These are phyloP conservation scores for Mormyrus hasselquistii DNA, from an alignment of 2,797 vertebrate species.

Conservation along the genomic window DNA sequence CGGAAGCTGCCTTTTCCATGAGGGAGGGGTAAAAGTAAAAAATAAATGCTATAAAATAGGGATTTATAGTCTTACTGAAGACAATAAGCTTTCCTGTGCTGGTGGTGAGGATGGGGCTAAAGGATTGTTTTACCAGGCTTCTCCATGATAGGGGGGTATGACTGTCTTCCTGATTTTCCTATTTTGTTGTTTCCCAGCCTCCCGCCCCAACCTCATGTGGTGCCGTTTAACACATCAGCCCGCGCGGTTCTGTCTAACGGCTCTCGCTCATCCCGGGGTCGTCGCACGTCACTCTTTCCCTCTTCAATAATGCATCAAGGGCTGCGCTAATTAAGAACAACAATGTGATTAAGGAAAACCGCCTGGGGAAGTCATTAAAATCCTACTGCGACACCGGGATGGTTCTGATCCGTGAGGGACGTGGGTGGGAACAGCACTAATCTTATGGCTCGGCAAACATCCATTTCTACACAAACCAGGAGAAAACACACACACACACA, in stretches of 20 bases:
- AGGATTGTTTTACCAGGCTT: background rate
- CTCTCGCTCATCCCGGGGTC: background rate
- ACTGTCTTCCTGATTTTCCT: background rate
- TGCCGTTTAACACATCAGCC: background rate
- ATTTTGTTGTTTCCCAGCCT: background rate
- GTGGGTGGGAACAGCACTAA: background rate
- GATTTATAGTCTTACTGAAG: background rate
- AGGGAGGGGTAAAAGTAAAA: background rate
- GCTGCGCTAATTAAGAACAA: slow-evolving; percentile 8
- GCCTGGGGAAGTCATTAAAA: slow-evolving; percentile 9
- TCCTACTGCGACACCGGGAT: background rate
- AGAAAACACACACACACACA: background rate
- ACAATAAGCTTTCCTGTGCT: background rate
- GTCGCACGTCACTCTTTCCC: background rate
- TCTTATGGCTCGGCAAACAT: background rate
- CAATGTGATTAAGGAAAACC: slow-evolving; percentile 13
- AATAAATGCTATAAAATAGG: background rate
- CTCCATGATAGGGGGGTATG: background rate
- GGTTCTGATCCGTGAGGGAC: background rate
- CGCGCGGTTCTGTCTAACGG: background rate
- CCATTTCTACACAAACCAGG: background rate
- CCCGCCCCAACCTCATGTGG: background rate
- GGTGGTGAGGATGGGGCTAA: background rate
- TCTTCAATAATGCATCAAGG: background rate
- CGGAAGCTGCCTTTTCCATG: background rate